These are phyloP conservation scores for Forbesichthys papilliferus DNA, from an alignment of 2,113 vertebrate species.

Conservation along the genomic window DNA sequence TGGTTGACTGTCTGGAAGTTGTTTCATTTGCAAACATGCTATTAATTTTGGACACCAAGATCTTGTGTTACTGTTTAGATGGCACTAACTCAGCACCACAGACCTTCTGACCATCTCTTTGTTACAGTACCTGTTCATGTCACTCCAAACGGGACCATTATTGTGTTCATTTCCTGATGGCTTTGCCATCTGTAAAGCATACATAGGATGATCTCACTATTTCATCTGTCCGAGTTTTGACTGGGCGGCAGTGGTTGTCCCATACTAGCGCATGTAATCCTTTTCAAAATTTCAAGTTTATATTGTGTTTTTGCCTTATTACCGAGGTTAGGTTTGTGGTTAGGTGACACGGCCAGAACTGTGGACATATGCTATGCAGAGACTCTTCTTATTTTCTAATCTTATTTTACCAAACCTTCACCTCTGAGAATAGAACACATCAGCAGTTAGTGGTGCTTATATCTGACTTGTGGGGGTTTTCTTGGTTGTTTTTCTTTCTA, in stretches of 20 bases:
- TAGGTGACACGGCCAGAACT: too few relatives aligned
- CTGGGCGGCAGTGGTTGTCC: slow-evolving; percentile 7
- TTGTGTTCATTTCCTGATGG: slow-evolving; percentile 37
- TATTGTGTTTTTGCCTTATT: slow-evolving; percentile 26
- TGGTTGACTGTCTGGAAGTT: background rate
- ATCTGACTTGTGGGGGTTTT: too few relatives aligned
- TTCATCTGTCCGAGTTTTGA: slow-evolving; percentile 20
- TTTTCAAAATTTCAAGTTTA: slow-evolving; percentile 6
- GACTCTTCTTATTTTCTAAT: background rate
- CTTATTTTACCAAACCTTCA: background rate
- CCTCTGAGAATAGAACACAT: too few relatives aligned
- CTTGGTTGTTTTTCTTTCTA: too few relatives aligned
- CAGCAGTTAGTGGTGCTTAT: too few relatives aligned
- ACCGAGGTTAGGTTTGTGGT: background rate
- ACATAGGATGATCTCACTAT: slow-evolving; percentile 50
- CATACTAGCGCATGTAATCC: slow-evolving; percentile 38
- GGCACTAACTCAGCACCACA: background rate
- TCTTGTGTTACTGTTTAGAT: background rate
- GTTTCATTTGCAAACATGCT: background rate
- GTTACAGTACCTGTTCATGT: background rate
- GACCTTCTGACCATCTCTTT: slow-evolving; percentile 3
- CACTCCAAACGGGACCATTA: slow-evolving; percentile 10
- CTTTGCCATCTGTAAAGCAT: slow-evolving; percentile 52
- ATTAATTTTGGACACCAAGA: background rate
- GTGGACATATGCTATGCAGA: too few relatives aligned